These are phyloP conservation scores for Ophioninae sp. DNA, from an alignment of 2,888 invertebrate genomes.

Conservation along the genomic window DNA sequence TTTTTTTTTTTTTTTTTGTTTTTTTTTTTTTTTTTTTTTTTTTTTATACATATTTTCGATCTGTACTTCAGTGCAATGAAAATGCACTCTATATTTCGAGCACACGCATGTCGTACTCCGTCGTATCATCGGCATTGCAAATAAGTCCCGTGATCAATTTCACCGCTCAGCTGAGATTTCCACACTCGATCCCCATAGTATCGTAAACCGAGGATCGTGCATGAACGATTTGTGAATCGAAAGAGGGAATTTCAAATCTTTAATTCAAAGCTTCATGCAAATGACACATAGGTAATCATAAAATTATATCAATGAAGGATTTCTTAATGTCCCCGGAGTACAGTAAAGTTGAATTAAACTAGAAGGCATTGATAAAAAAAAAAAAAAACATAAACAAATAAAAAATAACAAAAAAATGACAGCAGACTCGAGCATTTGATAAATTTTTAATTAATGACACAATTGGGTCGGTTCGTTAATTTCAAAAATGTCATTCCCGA, in stretches of 20 bases:
- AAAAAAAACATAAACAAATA: too few relatives aligned
- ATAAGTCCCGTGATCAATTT: constrained; percentile 46
- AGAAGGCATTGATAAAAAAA: neutral
- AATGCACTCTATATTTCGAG: constrained; percentile 31
- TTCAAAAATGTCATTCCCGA: too few relatives aligned
- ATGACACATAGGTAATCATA: neutral
- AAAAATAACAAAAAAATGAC: too few relatives aligned
- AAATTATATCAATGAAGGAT: neutral
- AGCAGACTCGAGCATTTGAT: too few relatives aligned
- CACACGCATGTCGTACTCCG: constrained; percentile 19
- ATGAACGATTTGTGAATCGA: constrained; percentile 24
- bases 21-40: constrained; percentile 4
- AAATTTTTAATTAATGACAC: too few relatives aligned
- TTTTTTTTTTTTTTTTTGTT: neutral
- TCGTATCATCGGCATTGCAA: constrained; percentile 47
- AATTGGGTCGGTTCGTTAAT: too few relatives aligned
- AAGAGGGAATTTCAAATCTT: constrained; percentile 18
- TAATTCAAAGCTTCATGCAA: constrained; percentile 6
- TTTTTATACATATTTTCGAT: neutral
- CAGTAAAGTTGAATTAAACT: neutral
- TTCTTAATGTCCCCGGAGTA: neutral
- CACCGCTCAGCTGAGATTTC: constrained; percentile 38
- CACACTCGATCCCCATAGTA: constrained; percentile 33
- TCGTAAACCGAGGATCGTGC: constrained; percentile 32
- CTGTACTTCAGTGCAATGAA: neutral